A percentile compares a stretch with the other conserved stretches of the same genome.
Conservation (phyloP, 1,140 invertebrate species). For the Sitophilus oryzae region DNA sequence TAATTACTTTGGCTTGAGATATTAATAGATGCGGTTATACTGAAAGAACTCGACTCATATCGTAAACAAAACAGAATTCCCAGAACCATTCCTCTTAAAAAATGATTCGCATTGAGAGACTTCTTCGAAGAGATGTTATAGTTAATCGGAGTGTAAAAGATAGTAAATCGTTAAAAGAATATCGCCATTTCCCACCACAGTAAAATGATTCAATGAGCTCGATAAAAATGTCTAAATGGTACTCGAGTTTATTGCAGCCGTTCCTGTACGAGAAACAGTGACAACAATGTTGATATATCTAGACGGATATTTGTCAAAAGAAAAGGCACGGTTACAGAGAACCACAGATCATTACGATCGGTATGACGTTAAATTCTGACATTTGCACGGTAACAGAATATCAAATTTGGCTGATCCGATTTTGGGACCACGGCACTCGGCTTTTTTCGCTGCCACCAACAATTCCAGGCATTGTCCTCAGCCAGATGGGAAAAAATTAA, state of each 20-base stretch:
- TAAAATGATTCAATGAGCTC: neutral
- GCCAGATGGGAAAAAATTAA: neutral
- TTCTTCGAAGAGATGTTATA: constrained; percentile 1
- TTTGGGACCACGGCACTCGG: neutral
- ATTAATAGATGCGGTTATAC: too few relatives aligned
- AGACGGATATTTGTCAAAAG: neutral
- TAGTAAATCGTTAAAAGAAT: neutral
- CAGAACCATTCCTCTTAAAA: too few relatives aligned
- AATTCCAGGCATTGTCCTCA: constrained; percentile 1
- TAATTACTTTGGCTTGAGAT: too few relatives aligned
- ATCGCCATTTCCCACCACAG: neutral
- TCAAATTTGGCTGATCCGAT: neutral
- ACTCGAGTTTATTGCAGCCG: neutral
- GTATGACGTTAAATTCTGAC: constrained; percentile 1
- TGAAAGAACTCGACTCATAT: too few relatives aligned
- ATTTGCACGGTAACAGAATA: constrained; percentile 2
- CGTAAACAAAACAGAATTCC: too few relatives aligned
- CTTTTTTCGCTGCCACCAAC: neutral
- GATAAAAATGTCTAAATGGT: constrained; percentile 1
- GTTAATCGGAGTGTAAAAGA: neutral
- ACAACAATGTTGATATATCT: neutral
- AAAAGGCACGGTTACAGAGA: neutral
- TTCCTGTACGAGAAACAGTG: neutral
- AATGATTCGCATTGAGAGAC: too few relatives aligned
- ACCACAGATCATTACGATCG: neutral